These are phyloP conservation scores for Melipona bicolor DNA, from an alignment of 2,888 invertebrate species.

Conservation along the genomic window DNA sequence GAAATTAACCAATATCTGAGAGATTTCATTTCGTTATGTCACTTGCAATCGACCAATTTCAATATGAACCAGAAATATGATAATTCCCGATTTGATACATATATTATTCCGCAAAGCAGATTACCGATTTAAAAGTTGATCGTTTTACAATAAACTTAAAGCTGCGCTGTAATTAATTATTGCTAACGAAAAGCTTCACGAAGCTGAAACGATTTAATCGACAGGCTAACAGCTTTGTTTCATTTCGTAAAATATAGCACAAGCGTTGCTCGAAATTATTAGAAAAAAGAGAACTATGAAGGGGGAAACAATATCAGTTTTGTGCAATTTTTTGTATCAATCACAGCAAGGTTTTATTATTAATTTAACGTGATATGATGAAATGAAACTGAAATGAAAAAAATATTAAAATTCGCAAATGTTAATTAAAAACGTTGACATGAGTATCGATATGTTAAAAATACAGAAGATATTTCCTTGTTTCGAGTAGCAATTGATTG, in stretches of 20 bases:
- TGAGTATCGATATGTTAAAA: background rate
- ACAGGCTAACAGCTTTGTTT: background rate
- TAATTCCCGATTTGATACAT: background rate
- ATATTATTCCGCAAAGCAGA: background rate
- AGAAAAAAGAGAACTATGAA: background rate
- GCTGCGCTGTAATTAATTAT: background rate
- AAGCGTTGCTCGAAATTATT: background rate
- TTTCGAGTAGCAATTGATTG: background rate
- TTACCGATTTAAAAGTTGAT: background rate
- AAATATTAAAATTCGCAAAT: too few relatives aligned
- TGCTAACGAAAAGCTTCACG: background rate
- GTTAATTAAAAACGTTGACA: too few relatives aligned
- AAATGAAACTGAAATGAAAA: background rate
- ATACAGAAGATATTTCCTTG: background rate
- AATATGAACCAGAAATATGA: background rate
- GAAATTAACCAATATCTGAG: background rate
- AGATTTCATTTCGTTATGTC: background rate
- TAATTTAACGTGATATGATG: background rate
- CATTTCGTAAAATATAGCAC: background rate
- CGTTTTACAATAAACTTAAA: background rate
- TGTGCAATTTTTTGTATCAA: background rate
- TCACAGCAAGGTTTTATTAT: background rate
- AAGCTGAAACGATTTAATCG: background rate
- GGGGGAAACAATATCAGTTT: background rate
- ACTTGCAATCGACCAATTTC: background rate